These are phyloP conservation scores for Rapana venosa DNA, from an alignment of 2,888 invertebrate genomes.

Conservation along the genomic window DNA sequence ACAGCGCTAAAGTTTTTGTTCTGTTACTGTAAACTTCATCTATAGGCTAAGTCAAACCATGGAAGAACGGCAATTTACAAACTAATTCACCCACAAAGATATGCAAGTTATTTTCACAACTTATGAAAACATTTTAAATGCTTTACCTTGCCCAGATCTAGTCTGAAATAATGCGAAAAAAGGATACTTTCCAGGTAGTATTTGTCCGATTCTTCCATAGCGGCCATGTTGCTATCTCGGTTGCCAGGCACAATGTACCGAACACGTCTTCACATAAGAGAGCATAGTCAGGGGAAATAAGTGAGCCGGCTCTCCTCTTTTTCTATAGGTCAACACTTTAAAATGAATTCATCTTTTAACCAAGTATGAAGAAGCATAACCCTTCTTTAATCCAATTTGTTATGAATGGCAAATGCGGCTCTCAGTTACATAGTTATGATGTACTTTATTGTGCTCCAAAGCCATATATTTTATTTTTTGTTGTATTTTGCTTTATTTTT, in stretches of 20 bases:
- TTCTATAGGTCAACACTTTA: not conserved
- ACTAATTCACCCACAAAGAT: not conserved
- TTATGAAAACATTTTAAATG: not conserved
- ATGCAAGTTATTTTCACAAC: too few relatives aligned
- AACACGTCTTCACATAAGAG: slow-evolving; percentile 25
- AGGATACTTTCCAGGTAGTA: slow-evolving; percentile 74
- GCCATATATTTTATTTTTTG: too few relatives aligned
- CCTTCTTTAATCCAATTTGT: not conserved
- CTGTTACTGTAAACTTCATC: not conserved
- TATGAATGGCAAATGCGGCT: not conserved
- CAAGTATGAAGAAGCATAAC: not conserved
- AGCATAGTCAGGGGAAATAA: slow-evolving; percentile 5
- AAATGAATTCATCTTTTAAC: too few relatives aligned
- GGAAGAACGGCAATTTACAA: not conserved
- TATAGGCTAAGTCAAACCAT: not conserved
- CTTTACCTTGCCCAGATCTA: not conserved
- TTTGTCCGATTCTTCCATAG: slow-evolving; percentile 66
- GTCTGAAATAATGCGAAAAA: slow-evolving; percentile 44
- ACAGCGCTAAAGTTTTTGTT: not conserved
- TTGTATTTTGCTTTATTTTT: too few relatives aligned
- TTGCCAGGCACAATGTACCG: slow-evolving; percentile 36
- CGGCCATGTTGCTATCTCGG: slow-evolving; percentile 62
- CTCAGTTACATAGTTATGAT: not conserved
- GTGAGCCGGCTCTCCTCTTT: not conserved
- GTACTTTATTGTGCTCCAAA: too few relatives aligned